Base-by-base conservation (phyloP, 2,797 vertebrate species). In the Hypotaenidia philippensis region DNA sequence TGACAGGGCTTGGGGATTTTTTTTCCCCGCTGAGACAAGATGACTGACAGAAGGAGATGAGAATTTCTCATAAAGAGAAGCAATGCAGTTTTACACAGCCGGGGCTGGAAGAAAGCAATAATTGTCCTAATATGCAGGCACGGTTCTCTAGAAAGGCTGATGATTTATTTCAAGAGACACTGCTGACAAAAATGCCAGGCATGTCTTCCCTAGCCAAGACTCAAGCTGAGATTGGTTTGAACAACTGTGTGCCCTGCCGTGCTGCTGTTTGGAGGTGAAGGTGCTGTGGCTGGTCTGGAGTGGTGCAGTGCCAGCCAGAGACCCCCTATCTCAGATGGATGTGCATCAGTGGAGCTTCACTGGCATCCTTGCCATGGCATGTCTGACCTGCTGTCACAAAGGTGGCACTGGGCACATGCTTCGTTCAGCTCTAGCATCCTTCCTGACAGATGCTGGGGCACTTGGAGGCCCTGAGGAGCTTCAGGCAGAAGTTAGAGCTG, bases 1-100 rank as follows among this genome's bases (percentile, higher is more conserved):
- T 89, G 92, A 75, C 18, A 93, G 70, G 55, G 56, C 83, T 95
- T 55, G 14, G 57, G 77, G 20, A 47, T 60, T 87, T 88, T 86
- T 86, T 91, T 80, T 26, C 10, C 38, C 87, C 5, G 13, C 69
- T 34, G 59, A 81, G 81, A 71, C 76, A 94, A 95, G 74, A 71
- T 53, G 57, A 96, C 88, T 96, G 96, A 92, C 87, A 90, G 96
- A 90, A 82, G 25, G 82, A 88, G 91, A 86, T 53, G 94, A 95
- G 93, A 60, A 68, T 91, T 92, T 96, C 83, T 94, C 94, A 82
- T 53, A 75, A 79, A 81, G 90, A 96, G 74, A 61, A 72, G 85
- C 50, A 41, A 69, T 45, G 45, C 47, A 55, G 52, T 96, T 94
- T 91, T 74, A 70, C 76, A 47, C 66, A 69, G 80, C 65, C 5